Evolutionary conservation across 2,113 vertebrate species (phyloP).

Genomic region (Xenotilapia leptura): DNA sequence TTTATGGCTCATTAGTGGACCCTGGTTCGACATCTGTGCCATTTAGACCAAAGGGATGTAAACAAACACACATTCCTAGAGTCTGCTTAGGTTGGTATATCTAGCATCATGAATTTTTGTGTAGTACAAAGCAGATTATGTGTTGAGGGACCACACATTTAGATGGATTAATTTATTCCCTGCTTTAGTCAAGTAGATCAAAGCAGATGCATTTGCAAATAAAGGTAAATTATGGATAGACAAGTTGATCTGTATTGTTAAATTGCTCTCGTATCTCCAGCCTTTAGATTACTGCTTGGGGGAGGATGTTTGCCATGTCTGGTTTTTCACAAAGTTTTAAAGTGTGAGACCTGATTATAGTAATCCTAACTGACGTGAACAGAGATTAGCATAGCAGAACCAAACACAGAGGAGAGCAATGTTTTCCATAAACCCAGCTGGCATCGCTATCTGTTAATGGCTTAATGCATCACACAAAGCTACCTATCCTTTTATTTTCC

Average conservation of each 20-base stretch:
- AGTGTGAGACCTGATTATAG: background rate
- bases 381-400: slow-evolving; percentile 12
- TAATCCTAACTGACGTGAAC: slow-evolving; percentile 34
- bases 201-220: background rate
- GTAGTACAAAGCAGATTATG: background rate
- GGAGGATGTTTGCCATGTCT: background rate
- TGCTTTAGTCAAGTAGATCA: background rate
- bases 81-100: background rate
- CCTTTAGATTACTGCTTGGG: background rate
- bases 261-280: background rate
- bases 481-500: background rate
- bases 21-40: background rate
- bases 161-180: background rate
- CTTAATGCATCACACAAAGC: background rate
- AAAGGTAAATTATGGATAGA: background rate
- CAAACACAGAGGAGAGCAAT: background rate
- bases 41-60: background rate
- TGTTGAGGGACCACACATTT: background rate
- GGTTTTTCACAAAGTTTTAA: slow-evolving; percentile 8
- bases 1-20: slow-evolving; percentile 18
- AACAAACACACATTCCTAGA: background rate
- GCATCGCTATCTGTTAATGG: background rate
- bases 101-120: background rate
- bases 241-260: background rate
- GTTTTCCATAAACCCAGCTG: background rate